Conservation (phyloP, 1,140 invertebrate species). For the Spodoptera litura region DNA sequence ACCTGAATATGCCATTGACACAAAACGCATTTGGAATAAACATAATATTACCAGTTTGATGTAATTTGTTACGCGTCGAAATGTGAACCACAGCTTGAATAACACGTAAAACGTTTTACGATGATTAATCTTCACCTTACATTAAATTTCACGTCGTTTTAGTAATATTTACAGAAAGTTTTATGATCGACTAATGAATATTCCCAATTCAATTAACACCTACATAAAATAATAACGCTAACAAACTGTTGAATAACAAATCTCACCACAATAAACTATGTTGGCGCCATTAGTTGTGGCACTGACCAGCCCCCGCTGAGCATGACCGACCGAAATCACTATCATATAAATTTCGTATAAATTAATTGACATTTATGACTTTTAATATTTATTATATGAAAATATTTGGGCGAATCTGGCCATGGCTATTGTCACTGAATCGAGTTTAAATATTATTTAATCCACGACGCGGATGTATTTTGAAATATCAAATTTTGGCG, state of each 20-base stretch:
- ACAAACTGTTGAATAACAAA: conserved; percentile 46
- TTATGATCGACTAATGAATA: conserved; percentile 27
- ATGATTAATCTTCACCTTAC: neutral
- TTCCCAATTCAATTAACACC: conserved; percentile 41
- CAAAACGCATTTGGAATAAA: conserved; percentile 27
- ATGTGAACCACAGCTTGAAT: neutral
- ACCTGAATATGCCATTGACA: conserved; percentile 7
- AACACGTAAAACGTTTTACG: conserved; percentile 19
- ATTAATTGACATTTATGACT: conserved; percentile 39
- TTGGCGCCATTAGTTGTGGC: conserved; percentile 37
- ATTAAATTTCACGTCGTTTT: conserved; percentile 14
- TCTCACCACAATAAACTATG: conserved; percentile 40
- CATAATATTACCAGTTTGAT: conserved; percentile 19
- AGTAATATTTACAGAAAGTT: conserved; percentile 39
- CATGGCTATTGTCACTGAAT: conserved; percentile 31
- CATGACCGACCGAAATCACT: conserved; percentile 30
- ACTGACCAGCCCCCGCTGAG: conserved; percentile 29
- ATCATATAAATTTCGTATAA: conserved; percentile 34
- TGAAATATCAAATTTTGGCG: conserved; percentile 16
- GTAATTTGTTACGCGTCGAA: conserved; percentile 21
- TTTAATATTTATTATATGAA: conserved; percentile 19
- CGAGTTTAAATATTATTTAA: neutral
- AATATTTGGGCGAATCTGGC: conserved; percentile 13
- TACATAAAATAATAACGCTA: conserved; percentile 41
- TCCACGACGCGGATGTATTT: too few species aligned